Conservation (phyloP, 2,888 invertebrate genomes). For the Apotomis betuletana region DNA sequence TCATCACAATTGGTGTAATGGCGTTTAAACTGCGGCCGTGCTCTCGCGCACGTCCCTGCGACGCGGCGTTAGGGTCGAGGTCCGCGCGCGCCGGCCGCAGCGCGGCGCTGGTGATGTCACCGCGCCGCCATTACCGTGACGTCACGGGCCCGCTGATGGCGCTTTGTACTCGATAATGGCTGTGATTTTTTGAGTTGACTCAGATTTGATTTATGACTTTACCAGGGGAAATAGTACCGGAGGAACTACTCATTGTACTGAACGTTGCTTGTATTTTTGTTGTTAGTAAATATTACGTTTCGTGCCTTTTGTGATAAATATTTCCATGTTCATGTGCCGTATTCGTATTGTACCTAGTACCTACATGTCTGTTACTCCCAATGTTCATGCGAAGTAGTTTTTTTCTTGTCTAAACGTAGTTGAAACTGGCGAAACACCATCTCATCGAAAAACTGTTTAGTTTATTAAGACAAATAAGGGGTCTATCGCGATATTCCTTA, state of each 20-base stretch:
- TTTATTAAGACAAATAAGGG: no score
- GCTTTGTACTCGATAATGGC: slow-evolving; percentile 40
- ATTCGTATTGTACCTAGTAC: not conserved
- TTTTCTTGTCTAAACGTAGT: no score
- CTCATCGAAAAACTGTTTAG: no score
- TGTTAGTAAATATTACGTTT: not conserved
- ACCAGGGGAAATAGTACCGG: slow-evolving; percentile 21
- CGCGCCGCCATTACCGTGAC: slow-evolving; percentile 33
- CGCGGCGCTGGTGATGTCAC: slow-evolving; percentile 11
- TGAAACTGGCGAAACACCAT: no score
- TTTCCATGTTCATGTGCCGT: no score
- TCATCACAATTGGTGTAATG: slow-evolving; percentile 39
- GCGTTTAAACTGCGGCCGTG: slow-evolving; percentile 14
- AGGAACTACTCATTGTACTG: slow-evolving; percentile 31
- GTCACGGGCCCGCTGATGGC: slow-evolving; percentile 38
- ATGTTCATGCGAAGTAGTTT: not conserved
- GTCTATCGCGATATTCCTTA: no score
- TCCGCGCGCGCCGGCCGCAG: not conserved
- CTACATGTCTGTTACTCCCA: not conserved
- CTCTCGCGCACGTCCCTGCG: not conserved
- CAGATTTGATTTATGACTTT: slow-evolving; percentile 34
- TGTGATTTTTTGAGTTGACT: slow-evolving; percentile 34
- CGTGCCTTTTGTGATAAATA: slow-evolving; percentile 5
- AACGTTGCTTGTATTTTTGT: slow-evolving; percentile 8
- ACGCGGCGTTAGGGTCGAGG: not conserved